Conservation (phyloP, 1,140 invertebrate species). For the Daktulosphaira vitifoliae region DNA sequence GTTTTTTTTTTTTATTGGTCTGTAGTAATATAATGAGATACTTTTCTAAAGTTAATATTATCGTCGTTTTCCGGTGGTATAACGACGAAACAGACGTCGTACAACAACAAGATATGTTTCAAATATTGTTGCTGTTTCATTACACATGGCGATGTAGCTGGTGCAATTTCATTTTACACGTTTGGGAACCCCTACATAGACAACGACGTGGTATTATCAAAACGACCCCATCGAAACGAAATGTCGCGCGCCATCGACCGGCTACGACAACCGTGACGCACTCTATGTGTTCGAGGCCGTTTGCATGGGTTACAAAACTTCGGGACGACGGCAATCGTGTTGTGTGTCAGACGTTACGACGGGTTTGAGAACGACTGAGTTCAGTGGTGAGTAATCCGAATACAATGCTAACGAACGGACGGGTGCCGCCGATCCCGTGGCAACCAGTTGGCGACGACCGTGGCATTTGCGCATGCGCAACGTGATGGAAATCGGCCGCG, state of each 20-base stretch:
- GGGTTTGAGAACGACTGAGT: conserved; percentile 2
- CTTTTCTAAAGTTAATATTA: too few species aligned
- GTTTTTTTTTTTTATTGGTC: too few species aligned
- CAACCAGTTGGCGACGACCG: conserved; percentile 11
- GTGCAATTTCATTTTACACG: too few species aligned
- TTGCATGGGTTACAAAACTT: too few species aligned
- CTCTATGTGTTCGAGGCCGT: background rate
- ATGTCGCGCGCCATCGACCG: conserved; percentile 15
- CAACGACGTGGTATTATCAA: conserved; percentile 7
- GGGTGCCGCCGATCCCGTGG: too few species aligned
- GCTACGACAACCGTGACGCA: background rate
- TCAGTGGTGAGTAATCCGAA: conserved; percentile 25
- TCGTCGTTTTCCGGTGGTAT: too few species aligned
- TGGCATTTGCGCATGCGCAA: conserved; percentile 12
- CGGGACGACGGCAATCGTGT: background rate
- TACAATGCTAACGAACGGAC: conserved; percentile 24
- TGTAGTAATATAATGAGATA: too few species aligned
- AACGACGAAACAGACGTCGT: too few species aligned
- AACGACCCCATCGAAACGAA: conserved; percentile 25
- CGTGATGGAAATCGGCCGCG: conserved; percentile 1
- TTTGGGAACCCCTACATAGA: conserved; percentile 5
- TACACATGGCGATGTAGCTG: too few species aligned
- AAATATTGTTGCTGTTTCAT: too few species aligned
- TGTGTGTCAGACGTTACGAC: background rate
- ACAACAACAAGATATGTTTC: too few species aligned